A percentile compares a stretch with the other conserved stretches of the same genome.
These are phyloP conservation scores for Panagrolaimus sp. DNA, from an alignment of 1,140 invertebrate genomes.

Conservation along the genomic window DNA sequence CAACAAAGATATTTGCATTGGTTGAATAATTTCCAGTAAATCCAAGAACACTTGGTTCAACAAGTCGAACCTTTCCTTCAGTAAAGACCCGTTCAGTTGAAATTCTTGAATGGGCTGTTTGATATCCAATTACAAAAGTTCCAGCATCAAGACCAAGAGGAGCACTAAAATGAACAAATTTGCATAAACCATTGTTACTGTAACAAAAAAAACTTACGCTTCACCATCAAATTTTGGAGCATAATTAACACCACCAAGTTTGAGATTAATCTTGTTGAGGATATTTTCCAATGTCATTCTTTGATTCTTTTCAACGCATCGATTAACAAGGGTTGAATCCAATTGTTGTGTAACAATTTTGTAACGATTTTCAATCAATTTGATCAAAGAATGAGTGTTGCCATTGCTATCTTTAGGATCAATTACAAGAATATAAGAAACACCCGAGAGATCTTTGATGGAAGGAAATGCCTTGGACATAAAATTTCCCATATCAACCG, in stretches of 20 bases:
- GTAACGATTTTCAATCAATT: background rate
- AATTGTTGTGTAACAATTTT: conserved; percentile 4
- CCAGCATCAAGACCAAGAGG: background rate
- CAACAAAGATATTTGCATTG: background rate
- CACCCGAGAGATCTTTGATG: background rate
- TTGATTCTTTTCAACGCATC: background rate
- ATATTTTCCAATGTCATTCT: conserved; percentile 5
- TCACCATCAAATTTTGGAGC: background rate
- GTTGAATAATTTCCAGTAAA: conserved; percentile 4
- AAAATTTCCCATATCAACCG: background rate
- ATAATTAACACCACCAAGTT: conserved; percentile 7
- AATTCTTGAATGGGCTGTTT: background rate
- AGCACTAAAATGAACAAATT: background rate
- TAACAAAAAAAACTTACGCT: conserved; percentile 6
- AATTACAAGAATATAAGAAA: background rate
- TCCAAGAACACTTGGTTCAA: background rate
- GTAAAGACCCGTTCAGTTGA: background rate
- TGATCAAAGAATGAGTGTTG: background rate
- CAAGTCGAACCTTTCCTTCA: background rate
- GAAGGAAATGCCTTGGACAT: background rate
- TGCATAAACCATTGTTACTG: background rate
- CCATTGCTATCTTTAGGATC: background rate
- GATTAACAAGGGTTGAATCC: background rate
- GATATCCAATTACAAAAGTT: conserved; percentile 3
- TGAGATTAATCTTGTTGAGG: background rate